These are phyloP conservation scores for Nebria salina DNA, from an alignment of 2,888 invertebrate species.

Conservation along the genomic window DNA sequence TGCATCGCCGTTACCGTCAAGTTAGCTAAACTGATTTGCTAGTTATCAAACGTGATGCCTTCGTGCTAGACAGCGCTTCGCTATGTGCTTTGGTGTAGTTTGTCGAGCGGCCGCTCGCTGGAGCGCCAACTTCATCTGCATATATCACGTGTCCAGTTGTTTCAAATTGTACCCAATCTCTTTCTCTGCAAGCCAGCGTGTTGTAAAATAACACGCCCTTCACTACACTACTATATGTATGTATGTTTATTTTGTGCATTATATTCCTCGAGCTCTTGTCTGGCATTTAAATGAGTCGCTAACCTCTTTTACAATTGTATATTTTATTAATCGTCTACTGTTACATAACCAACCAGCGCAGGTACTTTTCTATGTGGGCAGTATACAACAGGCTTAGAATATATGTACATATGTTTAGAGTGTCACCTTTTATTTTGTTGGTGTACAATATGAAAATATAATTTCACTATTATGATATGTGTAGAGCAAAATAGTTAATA, in stretches of 20 bases:
- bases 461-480: too few species aligned
- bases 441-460: too few species aligned
- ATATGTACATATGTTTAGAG: too few species aligned
- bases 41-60: slow-evolving; percentile 22
- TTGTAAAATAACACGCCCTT: slow-evolving; percentile 30
- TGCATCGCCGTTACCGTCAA: slow-evolving; percentile 26
- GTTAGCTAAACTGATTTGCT: slow-evolving; percentile 40
- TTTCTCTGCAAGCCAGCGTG: slow-evolving; percentile 20
- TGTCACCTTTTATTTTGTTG: too few species aligned
- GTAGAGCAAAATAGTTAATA: too few species aligned
- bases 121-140: slow-evolving; percentile 37
- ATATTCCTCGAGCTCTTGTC: slow-evolving; percentile 37
- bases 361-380: neutral
- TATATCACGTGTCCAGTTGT: slow-evolving; percentile 43
- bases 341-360: slow-evolving; percentile 24
- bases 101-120: neutral
- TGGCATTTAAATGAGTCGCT: slow-evolving; percentile 41
- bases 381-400: too few species aligned
- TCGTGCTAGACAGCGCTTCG: slow-evolving; percentile 13
- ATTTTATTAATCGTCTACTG: slow-evolving; percentile 44
- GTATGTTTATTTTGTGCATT: slow-evolving; percentile 39
- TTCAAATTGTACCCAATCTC: slow-evolving; percentile 36
- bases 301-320: slow-evolving; percentile 44
- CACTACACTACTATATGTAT: neutral
- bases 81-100: neutral